These are phyloP conservation scores for Melanotaenia boesemani DNA, from an alignment of 2,797 vertebrate genomes.

Conservation along the genomic window DNA sequence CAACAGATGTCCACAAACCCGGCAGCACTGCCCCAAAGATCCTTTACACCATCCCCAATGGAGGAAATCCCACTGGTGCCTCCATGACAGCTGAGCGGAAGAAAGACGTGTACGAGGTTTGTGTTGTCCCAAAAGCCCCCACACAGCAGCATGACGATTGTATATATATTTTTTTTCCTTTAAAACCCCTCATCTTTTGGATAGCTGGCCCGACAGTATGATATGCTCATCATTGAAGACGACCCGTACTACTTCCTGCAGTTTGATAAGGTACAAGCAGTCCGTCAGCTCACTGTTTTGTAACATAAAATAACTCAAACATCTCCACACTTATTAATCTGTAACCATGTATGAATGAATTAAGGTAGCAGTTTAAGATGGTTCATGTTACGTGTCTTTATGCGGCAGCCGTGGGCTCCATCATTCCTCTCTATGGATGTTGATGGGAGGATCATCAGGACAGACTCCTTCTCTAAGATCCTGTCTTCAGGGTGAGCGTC, in stretches of 20 bases:
- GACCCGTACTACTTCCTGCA: conserved; percentile 93
- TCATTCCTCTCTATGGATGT: conserved; percentile 88
- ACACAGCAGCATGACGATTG: no score
- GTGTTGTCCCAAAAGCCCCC: background rate
- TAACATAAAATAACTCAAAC: no score
- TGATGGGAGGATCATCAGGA: conserved; percentile 85
- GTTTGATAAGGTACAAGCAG: conserved; percentile 83
- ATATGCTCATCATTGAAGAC: conserved; percentile 90
- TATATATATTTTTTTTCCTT: conserved; percentile 16
- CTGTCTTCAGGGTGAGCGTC: conserved; percentile 86
- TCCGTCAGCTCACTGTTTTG: background rate
- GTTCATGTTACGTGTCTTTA: background rate
- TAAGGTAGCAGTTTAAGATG: background rate
- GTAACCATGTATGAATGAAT: background rate
- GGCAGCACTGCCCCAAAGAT: conserved; percentile 74
- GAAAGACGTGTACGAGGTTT: conserved; percentile 87
- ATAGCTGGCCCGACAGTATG: conserved; percentile 87
- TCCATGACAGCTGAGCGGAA: conserved; percentile 87
- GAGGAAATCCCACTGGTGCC: conserved; percentile 88
- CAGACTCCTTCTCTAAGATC: conserved; percentile 88
- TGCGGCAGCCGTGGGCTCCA: conserved; percentile 81
- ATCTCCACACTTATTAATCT: background rate
- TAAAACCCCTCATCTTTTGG: conserved; percentile 19
- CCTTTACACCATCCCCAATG: conserved; percentile 90
- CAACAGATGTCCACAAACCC: conserved; percentile 77